Conservation (phyloP, 2,888 invertebrate genomes). For the Drosophila rubida region DNA sequence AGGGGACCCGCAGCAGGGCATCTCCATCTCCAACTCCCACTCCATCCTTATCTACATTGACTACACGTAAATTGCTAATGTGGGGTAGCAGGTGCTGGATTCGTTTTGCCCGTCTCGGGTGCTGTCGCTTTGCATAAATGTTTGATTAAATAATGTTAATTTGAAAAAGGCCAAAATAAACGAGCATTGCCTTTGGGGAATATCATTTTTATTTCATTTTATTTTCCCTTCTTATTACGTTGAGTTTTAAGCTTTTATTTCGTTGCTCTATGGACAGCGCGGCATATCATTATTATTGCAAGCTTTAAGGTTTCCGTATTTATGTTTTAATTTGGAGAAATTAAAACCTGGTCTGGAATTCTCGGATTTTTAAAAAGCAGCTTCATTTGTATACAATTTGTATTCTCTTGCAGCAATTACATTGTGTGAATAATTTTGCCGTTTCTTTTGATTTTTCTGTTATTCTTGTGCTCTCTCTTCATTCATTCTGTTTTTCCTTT, state of each 20-base stretch:
- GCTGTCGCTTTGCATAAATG: constrained; percentile 56
- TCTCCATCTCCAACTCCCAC: background rate
- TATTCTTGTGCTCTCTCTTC: background rate
- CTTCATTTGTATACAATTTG: constrained; percentile 19
- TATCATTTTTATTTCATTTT: constrained; percentile 3
- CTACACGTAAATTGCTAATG: constrained; percentile 47
- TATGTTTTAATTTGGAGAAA: constrained; percentile 16
- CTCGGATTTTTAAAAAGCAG: constrained; percentile 17
- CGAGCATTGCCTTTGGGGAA: constrained; percentile 25
- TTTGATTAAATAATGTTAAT: constrained; percentile 79
- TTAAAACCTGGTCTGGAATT: background rate
- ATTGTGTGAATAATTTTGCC: constrained; percentile 38
- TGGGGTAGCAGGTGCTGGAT: constrained; percentile 63
- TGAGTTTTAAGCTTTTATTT: constrained; percentile 9
- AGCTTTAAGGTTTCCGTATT: constrained; percentile 3
- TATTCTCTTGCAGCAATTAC: constrained; percentile 30
- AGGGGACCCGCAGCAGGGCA: constrained; percentile 10
- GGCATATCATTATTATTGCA: background rate
- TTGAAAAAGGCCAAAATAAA: constrained; percentile 48
- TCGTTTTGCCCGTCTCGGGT: constrained; percentile 34
- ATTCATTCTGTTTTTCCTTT: constrained; percentile 2
- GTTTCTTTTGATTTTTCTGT: background rate
- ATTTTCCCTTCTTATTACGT: background rate
- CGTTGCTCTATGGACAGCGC: background rate
- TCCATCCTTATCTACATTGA: background rate